Conservation (phyloP, 2,888 invertebrate species). For the Idaea aversata region DNA sequence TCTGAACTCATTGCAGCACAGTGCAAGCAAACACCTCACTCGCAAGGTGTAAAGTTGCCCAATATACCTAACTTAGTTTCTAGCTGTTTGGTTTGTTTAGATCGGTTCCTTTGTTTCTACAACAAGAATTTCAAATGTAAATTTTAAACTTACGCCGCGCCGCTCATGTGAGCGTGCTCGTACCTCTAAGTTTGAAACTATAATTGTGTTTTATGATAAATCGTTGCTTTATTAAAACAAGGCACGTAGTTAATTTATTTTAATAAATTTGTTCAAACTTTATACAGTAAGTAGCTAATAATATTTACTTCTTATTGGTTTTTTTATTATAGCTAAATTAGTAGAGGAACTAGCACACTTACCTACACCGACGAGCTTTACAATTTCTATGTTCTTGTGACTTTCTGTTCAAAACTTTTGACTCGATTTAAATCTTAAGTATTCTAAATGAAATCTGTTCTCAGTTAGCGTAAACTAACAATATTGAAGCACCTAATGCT, state of each 20-base stretch:
- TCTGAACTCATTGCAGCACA: slow-evolving; percentile 14
- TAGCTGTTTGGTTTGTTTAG: slow-evolving; percentile 41
- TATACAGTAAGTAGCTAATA: not conserved
- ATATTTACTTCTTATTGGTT: too few relatives aligned
- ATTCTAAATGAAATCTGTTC: not conserved
- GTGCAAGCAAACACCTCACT: slow-evolving; percentile 16
- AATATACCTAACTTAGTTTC: slow-evolving; percentile 54
- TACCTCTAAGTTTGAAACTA: slow-evolving; percentile 25
- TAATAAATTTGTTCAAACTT: not conserved
- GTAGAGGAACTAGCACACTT: too few relatives aligned
- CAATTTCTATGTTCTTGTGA: not conserved
- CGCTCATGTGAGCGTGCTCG: slow-evolving; percentile 28
- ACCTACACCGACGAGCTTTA: too few relatives aligned
- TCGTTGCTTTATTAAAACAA: slow-evolving; percentile 5
- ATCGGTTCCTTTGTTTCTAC: slow-evolving; percentile 45
- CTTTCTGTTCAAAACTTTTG: not conserved
- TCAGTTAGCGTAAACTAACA: not conserved
- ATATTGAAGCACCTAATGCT: not conserved
- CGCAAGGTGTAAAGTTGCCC: slow-evolving; percentile 47
- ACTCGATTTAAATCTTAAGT: not conserved
- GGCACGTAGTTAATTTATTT: slow-evolving; percentile 5
- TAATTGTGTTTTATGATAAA: slow-evolving; percentile 18
- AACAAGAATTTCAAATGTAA: slow-evolving; percentile 42
- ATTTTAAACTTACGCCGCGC: slow-evolving; percentile 34
- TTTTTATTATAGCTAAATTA: too few relatives aligned